Evolutionary conservation across 1,140 invertebrate species (phyloP), one percentile per base, ranked within the genome.

Genomic region (Trissolcus basalis): DNA sequence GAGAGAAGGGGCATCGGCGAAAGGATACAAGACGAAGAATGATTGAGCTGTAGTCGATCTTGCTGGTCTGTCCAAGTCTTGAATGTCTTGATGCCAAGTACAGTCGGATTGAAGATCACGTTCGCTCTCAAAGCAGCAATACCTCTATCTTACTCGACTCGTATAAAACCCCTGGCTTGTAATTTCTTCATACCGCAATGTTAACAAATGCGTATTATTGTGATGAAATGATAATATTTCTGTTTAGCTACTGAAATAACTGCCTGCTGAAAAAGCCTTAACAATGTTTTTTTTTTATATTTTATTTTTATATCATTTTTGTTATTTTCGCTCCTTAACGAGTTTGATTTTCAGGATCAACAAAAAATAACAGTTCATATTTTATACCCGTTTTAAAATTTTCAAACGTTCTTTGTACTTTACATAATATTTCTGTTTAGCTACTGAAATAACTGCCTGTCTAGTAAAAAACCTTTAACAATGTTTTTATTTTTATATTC

Each of bases 31-130:
- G 84, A 86, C 84, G 82, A 87, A 87, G 86, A 86, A 80, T 86
- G 87, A 88, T 88, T 88, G 87, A 88, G 87, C 86, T 87, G 87
- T 88, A 87, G 85, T 85, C 82, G 82, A 84, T 83, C 81, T 83
- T 86, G 83, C 84, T 85, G 79, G 79, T 84, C 82, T 85, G 85
- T 86, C 84, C 67, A 80, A 83, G 81, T 83, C 83, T 85, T 80
- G 78, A 88, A 87, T 86, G 84, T 87, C 85, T 87, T 86, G 86
- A 87, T 87, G 84, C 81, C 65, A 74, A 54, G 80, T 76, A 69
- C 77, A 82, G 81, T 83, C 82, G 63, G 63, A 77, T 78, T 69
- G 78, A 83, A 81, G 83, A 84, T 85, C 83, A 83, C 81, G 80
- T 82, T 85, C 81, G 81, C 81, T 85, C 77, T 85, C 82, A 71